Base-by-base conservation (phyloP, 2,888 invertebrate genomes). In the Agrilus mali region DNA sequence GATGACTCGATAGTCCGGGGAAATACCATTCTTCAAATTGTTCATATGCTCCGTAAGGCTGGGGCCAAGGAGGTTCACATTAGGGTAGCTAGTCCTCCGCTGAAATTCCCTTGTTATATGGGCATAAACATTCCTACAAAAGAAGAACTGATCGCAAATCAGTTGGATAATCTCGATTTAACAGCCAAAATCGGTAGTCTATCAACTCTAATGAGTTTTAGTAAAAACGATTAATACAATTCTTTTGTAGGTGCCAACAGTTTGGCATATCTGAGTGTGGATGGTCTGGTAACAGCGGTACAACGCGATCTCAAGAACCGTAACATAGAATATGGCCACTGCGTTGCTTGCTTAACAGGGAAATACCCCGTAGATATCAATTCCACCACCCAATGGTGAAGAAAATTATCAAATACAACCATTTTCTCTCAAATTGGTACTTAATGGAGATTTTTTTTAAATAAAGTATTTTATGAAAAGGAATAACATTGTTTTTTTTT, bases 71-170 rank as follows among this genome's bases (percentile, higher is more conserved):
- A 97, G 77, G 96, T 98, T 0, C 97, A 98, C 65, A 84, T 98
- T 36, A 74, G 96, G 58, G 88, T 98, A 54, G 97, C 97, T 33
- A 96, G 96, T 10, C 98, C 98, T 0, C 96, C 97, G 1, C 73
- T 98, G 38, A 81, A 82, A 58, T 86, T 84, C 66, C 93, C 95
- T 1, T 98, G 97, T 65, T 96, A 94, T 67, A 97, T 98, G 97
- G 98, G 98, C 40, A 97, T 98, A 61, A 97, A 98, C 68, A 98
- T 98, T 53, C 97, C 98, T n/a, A 96, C 96, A 0, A 73, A 82
- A 40, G 88, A 90, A 58, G 97, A 98, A 65, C 78, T 98, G 14
- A 92, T 98, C 54, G 97, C 96, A 42, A 95, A 96, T 69, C 80
- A 80, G 60, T 66, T 90, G 60, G 78, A 83, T 57, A 73, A 80